Evolutionary conservation across 2,113 vertebrate genomes (phyloP).

Genomic region (Azemiops feae): DNA sequence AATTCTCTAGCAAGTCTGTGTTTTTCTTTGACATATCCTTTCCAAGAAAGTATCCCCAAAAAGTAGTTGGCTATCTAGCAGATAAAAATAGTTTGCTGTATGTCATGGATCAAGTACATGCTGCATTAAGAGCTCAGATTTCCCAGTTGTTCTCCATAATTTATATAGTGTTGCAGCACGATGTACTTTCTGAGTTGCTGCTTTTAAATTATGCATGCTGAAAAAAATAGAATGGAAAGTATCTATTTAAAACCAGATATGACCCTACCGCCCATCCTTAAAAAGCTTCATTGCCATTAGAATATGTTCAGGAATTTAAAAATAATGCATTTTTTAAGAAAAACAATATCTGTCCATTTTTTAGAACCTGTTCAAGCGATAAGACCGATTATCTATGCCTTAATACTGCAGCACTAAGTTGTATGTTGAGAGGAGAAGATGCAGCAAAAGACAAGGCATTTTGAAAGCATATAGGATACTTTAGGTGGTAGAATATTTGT

Average conservation of each 20-base stretch:
- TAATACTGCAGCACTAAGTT: not conserved
- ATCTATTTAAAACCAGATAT: conserved; percentile 45
- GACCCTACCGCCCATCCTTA: conserved; percentile 27
- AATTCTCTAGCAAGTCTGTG: not conserved
- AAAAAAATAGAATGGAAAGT: conserved; percentile 47
- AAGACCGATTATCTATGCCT: not conserved
- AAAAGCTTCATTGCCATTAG: conserved; percentile 34
- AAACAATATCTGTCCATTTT: not conserved
- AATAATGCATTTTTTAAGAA: not conserved
- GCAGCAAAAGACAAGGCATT: not conserved
- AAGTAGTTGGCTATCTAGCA: conserved; percentile 1
- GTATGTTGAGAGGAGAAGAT: not conserved
- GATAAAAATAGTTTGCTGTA: conserved; percentile 37
- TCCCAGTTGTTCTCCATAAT: conserved; percentile 50
- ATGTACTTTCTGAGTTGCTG: conserved; percentile 47
- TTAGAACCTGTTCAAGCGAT: not conserved
- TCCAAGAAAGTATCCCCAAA: conserved; percentile 3
- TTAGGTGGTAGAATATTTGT: not conserved
- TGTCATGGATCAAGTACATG: conserved; percentile 17
- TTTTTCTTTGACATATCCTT: not conserved
- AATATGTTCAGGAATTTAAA: conserved; percentile 14
- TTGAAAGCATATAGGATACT: not conserved
- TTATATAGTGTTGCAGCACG: conserved; percentile 51
- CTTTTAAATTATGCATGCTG: conserved; percentile 62
- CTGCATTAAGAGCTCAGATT: conserved; percentile 30